Evolutionary conservation across 2,888 invertebrate species (phyloP), one percentile per base, ranked within the genome.

Genomic region (Megamerina dolium): DNA sequence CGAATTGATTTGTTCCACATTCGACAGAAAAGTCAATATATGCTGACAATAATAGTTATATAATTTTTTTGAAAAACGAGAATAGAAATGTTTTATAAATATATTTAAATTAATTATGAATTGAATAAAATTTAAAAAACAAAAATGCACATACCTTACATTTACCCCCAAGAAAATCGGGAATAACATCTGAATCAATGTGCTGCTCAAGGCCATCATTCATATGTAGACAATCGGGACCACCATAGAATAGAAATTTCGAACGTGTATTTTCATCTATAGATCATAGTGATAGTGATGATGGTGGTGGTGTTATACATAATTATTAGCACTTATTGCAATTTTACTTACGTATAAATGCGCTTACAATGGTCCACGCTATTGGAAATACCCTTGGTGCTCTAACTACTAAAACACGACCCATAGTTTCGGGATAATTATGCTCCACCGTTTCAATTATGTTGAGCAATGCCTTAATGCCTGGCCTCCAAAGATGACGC

Each of bases 381-480:
- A 95, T 91, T 4, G 94, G 94, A 70, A 95, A 95, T 37, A 94
- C 92, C 50, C 94, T 76, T 1, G 94, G 94, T 10, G 94, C 94
- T 34, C 93, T 76, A 33, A 93, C 88, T 44, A 95, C 89, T 45
- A 94, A 77, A 48, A 94, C 87, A 27, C 88, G 75, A 2, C 90
- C 91, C 85, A 94, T 87, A 9, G 93, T 94, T 75, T 95, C 94
- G 1, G 94, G 94, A 73, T 95, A 95, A 73, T 94, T 92, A 33
- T 86, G 86, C 70, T 94, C 90, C 19, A 92, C 91, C 37, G 90
- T 85, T 70, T 88, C 86, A 56, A 87, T 87, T 50, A 85, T 80
- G 48, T 77, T 62, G 5, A 70, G 59, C 52, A 85, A 69, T 1
- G 84, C 83, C 57, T 83, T 81, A 51, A 95, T 85, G 18, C 94